Conservation (phyloP, 1,140 invertebrate species). For the Colletes latitarsis region DNA sequence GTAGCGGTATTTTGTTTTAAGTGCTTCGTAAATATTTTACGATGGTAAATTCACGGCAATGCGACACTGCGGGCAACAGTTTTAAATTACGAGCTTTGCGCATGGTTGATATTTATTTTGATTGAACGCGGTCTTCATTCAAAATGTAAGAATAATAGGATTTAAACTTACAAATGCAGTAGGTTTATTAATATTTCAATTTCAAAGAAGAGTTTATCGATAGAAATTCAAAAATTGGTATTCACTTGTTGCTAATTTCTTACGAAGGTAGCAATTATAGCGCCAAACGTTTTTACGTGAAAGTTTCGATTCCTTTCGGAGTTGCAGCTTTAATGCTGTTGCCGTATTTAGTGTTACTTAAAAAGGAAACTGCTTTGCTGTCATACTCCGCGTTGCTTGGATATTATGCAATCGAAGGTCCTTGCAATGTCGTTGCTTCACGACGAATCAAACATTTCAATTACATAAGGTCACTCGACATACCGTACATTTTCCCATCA, state of each 20-base stretch:
- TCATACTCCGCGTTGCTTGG: background rate
- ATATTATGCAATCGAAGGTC: conserved; percentile 43
- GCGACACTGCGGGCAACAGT: background rate
- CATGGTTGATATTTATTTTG: background rate
- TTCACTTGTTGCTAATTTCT: background rate
- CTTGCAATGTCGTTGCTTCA: conserved; percentile 24
- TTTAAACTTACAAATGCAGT: too few species aligned
- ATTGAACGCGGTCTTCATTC: too few species aligned
- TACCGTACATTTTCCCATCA: conserved; percentile 1
- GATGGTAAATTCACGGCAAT: too few species aligned
- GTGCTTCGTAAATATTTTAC: background rate
- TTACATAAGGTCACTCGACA: conserved; percentile 9
- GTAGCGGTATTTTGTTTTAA: background rate
- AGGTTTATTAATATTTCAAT: background rate
- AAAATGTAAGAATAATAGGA: too few species aligned
- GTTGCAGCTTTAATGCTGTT: background rate
- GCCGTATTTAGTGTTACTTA: background rate
- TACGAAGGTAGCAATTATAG: background rate
- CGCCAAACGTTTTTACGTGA: background rate
- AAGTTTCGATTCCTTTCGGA: background rate
- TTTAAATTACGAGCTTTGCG: background rate
- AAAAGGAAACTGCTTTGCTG: conserved; percentile 5
- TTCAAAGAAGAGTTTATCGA: too few species aligned
- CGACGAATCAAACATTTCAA: conserved; percentile 9
- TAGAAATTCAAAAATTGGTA: background rate